These are phyloP conservation scores for Lutjanus argentimaculatus DNA, from an alignment of 2,797 vertebrate species.

Conservation along the genomic window DNA sequence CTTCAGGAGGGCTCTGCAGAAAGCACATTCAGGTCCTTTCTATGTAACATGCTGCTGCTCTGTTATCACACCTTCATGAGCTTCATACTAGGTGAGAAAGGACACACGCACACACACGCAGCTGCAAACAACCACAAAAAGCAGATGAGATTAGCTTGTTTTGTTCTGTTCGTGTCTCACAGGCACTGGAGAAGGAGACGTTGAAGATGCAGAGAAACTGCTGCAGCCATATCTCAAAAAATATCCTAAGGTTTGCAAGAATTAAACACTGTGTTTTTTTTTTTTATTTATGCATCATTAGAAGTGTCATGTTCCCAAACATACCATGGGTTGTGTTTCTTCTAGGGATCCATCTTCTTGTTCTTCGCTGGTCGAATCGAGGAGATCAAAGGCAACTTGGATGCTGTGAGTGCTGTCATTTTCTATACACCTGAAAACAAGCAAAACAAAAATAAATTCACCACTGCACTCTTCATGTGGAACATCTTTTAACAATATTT, in stretches of 20 bases:
- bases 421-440: not conserved
- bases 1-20: constrained; percentile 93
- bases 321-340: constrained; percentile 41
- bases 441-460: not conserved
- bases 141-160: not conserved
- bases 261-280: not conserved
- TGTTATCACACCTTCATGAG: constrained; percentile 99
- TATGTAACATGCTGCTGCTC: constrained; percentile 97
- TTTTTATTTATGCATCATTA: not conserved
- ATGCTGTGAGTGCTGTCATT: constrained; percentile 88
- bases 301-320: not conserved
- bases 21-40: constrained; percentile 93
- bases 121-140: not conserved
- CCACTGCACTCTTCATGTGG: not conserved
- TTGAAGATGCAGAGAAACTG: constrained; percentile 94
- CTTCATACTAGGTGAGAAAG: constrained; percentile 94
- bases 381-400: constrained; percentile 96
- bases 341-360: constrained; percentile 97
- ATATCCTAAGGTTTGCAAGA: constrained; percentile 91
- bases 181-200: constrained; percentile 97
- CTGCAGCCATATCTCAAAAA: constrained; percentile 93
- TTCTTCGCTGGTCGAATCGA: constrained; percentile 99
- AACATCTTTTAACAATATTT: not conserved
- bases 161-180: constrained; percentile 33
- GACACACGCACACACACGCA: not conserved